phyloP scores from a whole-genome alignment of 2,888 invertebrate genomes.

The Kryphioiulus occultus region DNA sequence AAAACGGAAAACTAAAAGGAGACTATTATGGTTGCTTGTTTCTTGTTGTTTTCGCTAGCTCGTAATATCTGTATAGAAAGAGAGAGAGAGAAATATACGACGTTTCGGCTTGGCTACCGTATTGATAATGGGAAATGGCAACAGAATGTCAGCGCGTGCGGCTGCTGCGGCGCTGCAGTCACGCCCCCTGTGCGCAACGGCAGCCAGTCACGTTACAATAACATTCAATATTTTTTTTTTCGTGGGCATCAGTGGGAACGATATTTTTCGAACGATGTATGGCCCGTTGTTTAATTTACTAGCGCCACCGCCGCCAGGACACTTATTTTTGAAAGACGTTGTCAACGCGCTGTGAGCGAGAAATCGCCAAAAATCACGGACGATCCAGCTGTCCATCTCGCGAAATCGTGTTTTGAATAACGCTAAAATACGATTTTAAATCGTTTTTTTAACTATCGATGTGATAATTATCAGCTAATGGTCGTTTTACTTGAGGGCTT shows the following conservation, averaged over 20 bases:
- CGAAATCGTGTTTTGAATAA: too few species aligned
- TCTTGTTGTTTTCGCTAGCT: background rate
- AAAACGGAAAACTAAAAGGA: background rate
- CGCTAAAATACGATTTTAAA: too few species aligned
- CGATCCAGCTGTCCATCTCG: too few species aligned
- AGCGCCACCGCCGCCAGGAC: too few species aligned
- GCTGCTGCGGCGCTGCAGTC: background rate
- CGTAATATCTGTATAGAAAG: background rate
- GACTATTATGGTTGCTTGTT: background rate
- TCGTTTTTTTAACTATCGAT: too few species aligned
- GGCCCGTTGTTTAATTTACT: background rate
- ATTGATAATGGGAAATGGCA: background rate
- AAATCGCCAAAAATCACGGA: too few species aligned
- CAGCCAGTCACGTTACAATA: slow-evolving; percentile 11
- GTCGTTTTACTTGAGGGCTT: too few species aligned
- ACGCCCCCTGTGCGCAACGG: background rate
- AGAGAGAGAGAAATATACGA: background rate
- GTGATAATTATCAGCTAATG: too few species aligned
- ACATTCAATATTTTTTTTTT: background rate
- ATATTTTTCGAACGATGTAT: too few species aligned
- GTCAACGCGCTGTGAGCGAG: background rate
- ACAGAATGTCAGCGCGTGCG: background rate
- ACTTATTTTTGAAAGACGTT: background rate
- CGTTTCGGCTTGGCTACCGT: background rate
- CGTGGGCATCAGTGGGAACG: background rate